Conservation (phyloP, 2,888 invertebrate species). For the Acleris sparsana region DNA sequence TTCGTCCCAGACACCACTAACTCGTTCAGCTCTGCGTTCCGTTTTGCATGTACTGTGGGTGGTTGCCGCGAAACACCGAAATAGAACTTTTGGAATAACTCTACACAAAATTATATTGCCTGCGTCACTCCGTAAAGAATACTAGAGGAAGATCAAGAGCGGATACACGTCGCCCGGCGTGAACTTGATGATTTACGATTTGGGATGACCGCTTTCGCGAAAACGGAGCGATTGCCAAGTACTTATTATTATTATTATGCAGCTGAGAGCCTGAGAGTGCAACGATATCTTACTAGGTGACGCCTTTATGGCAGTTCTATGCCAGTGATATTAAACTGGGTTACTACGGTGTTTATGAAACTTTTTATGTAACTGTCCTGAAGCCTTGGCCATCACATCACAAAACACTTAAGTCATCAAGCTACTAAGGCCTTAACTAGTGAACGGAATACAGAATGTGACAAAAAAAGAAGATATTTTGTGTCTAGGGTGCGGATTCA, state of each 20-base stretch:
- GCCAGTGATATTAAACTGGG: neutral
- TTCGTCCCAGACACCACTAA: slow-evolving; percentile 62
- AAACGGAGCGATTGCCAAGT: neutral
- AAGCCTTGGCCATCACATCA: too few relatives aligned
- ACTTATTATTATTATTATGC: too few relatives aligned
- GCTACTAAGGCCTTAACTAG: too few relatives aligned
- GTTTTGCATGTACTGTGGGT: slow-evolving; percentile 65
- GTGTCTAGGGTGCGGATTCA: too few relatives aligned
- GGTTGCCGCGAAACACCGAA: slow-evolving; percentile 72
- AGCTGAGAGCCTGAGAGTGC: slow-evolving; percentile 20
- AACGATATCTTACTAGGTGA: slow-evolving; percentile 4
- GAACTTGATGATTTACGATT: slow-evolving; percentile 33
- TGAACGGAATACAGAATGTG: too few relatives aligned
- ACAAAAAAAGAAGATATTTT: too few relatives aligned
- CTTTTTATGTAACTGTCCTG: too few relatives aligned
- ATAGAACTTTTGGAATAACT: slow-evolving; percentile 82
- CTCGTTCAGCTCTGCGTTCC: slow-evolving; percentile 63
- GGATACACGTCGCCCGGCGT: slow-evolving; percentile 44
- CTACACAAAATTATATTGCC: slow-evolving; percentile 76
- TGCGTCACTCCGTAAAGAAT: slow-evolving; percentile 67
- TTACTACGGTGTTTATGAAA: neutral
- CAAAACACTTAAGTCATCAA: too few relatives aligned
- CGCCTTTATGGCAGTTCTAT: neutral
- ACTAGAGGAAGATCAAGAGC: slow-evolving; percentile 75
- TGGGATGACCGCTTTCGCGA: slow-evolving; percentile 28